Conservation (phyloP, 2,113 vertebrate genomes). For the Toxotes jaculatrix region DNA sequence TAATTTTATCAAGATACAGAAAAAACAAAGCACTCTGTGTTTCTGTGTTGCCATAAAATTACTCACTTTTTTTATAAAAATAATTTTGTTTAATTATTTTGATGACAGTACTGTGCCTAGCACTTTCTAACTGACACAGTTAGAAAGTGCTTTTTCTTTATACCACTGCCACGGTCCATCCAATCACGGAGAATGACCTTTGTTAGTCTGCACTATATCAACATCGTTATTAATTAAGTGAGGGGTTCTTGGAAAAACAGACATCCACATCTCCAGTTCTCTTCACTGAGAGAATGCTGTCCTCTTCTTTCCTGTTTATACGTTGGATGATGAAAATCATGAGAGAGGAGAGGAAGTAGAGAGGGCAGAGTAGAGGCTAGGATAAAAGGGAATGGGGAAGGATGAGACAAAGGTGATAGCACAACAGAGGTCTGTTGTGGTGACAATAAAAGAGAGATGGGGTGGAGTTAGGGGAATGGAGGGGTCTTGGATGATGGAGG, state of each 20-base stretch:
- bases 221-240: background rate
- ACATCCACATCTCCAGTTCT: background rate
- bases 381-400: conserved; percentile 9
- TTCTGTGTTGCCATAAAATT: background rate
- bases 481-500: conserved; percentile 56
- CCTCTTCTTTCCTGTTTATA: conserved; percentile 9
- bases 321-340: conserved; percentile 25
- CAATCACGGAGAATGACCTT: background rate
- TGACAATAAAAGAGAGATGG: conserved; percentile 7
- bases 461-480: background rate
- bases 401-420: conserved; percentile 25
- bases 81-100: background rate
- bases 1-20: background rate
- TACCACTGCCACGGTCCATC: background rate
- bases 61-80: background rate
- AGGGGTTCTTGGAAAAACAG: background rate
- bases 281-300: background rate
- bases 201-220: background rate
- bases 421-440: conserved; percentile 14
- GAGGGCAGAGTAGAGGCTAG: background rate
- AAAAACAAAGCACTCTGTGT: background rate
- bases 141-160: background rate
- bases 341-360: background rate
- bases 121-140: too few relatives aligned
- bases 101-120: background rate